Evolutionary conservation across 1,140 invertebrate genomes (phyloP), one percentile per base, ranked within the genome.

Genomic region (Drosophila pandora): DNA sequence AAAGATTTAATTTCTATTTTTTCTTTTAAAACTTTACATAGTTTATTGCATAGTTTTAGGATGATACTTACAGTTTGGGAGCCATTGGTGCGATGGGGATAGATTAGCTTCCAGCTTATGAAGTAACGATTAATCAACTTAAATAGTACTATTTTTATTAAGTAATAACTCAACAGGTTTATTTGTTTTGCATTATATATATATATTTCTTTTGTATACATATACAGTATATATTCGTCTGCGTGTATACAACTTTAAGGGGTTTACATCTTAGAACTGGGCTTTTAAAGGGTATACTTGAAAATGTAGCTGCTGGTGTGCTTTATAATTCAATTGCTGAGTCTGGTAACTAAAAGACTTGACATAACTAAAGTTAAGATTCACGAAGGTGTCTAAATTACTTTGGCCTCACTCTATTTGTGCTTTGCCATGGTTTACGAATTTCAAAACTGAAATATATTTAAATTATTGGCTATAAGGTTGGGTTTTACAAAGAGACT

Each of bases 191-290:
- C n/a, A 57, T 62, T 67, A 43, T 56, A 49, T 49, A 68, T 49
- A 68, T 68, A 69, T 69, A 69, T 69, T 57, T 69, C 45, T 56
- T 32, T 25, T 58, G 68, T 69, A 64, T 69, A 69, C 69, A 69
- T 50, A 69, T 69, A 39, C 67, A 68, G 47, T 64, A 47, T 67
- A 69, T 69, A 69, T 69, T 68, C 65, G 65, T 48, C 62, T 69
- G 64, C 34, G 28, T 69, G 62, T 53, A 67, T 52, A 67, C 48
- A 65, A 68, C 64, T 54, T 53, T 53, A 53, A 32, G 23, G 64
- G 60, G 53, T 68, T 65, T 60, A 64, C 64, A 54, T 68, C 64
- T 47, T 68, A 68, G 59, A 49, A 69, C 41, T 69, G 63, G 50
- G 65, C 32, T 23, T 68, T 49, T 25, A 49, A 39, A 37, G 67